Conservation (phyloP, 2,113 vertebrate species). For the Takifugu bimaculatus region DNA sequence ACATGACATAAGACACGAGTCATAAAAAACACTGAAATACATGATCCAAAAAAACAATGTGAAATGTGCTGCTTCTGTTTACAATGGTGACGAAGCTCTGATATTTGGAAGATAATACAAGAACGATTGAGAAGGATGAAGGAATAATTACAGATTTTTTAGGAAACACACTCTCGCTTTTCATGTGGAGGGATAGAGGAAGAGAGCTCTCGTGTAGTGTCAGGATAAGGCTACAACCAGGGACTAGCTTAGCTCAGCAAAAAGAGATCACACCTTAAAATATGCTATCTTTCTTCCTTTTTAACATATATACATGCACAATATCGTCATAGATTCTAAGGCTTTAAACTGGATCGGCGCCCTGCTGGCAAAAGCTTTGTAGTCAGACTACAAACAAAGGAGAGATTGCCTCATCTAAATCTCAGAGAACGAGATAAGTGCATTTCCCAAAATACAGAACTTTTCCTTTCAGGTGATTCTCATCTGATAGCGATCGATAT, state of each 20-base stretch:
- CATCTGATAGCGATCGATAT: constrained; percentile 19
- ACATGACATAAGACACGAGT: constrained; percentile 45
- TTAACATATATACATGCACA: not conserved
- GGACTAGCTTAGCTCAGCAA: not conserved
- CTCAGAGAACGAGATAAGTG: not conserved
- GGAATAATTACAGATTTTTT: constrained; percentile 11
- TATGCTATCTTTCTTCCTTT: not conserved
- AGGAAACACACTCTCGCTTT: not conserved
- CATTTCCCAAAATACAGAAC: not conserved
- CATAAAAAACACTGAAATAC: constrained; percentile 45
- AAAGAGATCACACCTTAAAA: not conserved
- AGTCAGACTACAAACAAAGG: not conserved
- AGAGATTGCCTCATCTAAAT: constrained; percentile 2
- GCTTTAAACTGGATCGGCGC: not conserved
- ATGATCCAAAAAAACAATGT: constrained; percentile 30
- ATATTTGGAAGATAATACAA: constrained; percentile 33
- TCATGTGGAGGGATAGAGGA: not conserved
- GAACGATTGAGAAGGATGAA: not conserved
- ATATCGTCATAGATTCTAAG: not conserved
- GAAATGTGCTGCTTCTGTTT: constrained; percentile 38
- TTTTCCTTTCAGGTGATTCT: constrained; percentile 14
- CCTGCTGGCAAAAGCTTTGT: not conserved
- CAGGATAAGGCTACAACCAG: not conserved
- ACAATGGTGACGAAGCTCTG: constrained; percentile 35
- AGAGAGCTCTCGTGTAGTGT: not conserved